phyloP scores from a whole-genome alignment of 2,888 invertebrate genomes.

The Aleiodes leptofemur region DNA sequence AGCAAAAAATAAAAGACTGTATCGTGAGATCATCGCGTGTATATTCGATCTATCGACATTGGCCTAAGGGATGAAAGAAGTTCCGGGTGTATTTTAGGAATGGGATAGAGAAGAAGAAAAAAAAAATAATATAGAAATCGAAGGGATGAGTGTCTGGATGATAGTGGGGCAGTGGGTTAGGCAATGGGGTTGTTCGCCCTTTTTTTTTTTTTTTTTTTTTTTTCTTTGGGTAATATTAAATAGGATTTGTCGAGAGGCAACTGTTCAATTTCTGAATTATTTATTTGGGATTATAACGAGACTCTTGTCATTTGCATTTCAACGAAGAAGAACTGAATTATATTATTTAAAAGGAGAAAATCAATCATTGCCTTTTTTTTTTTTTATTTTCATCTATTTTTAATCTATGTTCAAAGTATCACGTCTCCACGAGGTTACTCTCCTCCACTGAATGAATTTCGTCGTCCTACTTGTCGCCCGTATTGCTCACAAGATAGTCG shows the following conservation, averaged over 20 bases:
- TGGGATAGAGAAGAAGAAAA: conserved; percentile 39
- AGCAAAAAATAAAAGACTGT: conserved; percentile 44
- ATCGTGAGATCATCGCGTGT: conserved; percentile 63
- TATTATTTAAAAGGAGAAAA: background rate
- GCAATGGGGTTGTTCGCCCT: conserved; percentile 62
- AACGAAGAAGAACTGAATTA: background rate
- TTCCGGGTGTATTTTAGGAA: conserved; percentile 51
- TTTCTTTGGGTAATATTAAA: conserved; percentile 63
- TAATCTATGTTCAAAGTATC: conserved; percentile 60
- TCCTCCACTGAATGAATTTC: conserved; percentile 64
- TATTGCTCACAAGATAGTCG: conserved; percentile 70
- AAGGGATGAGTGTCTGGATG: conserved; percentile 54
- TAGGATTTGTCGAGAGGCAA: conserved; percentile 68
- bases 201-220: conserved; percentile 50
- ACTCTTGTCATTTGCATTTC: background rate
- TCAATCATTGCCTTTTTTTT: background rate
- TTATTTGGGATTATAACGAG: conserved; percentile 6
- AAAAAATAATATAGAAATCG: too few species aligned
- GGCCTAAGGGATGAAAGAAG: conserved; percentile 48
- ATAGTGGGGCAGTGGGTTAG: conserved; percentile 74
- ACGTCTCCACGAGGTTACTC: conserved; percentile 29
- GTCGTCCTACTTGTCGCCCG: conserved; percentile 74
- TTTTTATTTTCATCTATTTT: background rate
- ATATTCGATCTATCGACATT: conserved; percentile 61
- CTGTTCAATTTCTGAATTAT: conserved; percentile 54